A percentile compares a stretch with the other conserved stretches of the same genome.
Conservation (phyloP, 2,113 vertebrate genomes). For the Hippocampus abdominalis region DNA sequence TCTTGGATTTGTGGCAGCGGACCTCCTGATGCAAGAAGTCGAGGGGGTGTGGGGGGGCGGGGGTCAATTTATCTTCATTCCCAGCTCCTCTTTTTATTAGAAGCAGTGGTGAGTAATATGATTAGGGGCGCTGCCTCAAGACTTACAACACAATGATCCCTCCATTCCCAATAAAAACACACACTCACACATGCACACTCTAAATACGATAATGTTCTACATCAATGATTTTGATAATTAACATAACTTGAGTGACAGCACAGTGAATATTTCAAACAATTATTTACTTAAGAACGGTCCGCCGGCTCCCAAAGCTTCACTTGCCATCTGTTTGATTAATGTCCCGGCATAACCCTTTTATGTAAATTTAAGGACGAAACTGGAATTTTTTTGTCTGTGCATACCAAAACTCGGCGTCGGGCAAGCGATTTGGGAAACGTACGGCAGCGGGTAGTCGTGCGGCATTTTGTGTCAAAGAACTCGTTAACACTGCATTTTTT, state of each 20-base stretch:
- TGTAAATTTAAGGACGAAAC: not conserved
- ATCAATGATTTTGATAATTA: too few relatives aligned
- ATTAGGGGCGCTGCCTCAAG: conserved; percentile 21
- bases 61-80: conserved; percentile 45
- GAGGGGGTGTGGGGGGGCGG: too few relatives aligned
- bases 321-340: not conserved
- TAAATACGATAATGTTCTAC: too few relatives aligned
- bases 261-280: too few relatives aligned
- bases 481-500: too few relatives aligned
- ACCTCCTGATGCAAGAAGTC: conserved; percentile 33
- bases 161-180: not conserved
- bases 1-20: conserved; percentile 29
- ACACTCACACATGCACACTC: not conserved
- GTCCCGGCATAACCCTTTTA: not conserved
- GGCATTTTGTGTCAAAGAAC: too few relatives aligned
- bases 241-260: too few relatives aligned
- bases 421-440: not conserved
- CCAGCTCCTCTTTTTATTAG: conserved; percentile 37
- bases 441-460: too few relatives aligned
- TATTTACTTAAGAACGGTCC: not conserved
- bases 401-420: not conserved
- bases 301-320: not conserved
- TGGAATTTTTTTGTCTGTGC: not conserved
- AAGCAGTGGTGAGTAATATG: conserved; percentile 22
- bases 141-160: conserved; percentile 2